phyloP scores from a whole-genome alignment of 2,797 vertebrate species.

The Spondyliosoma cantharus region DNA sequence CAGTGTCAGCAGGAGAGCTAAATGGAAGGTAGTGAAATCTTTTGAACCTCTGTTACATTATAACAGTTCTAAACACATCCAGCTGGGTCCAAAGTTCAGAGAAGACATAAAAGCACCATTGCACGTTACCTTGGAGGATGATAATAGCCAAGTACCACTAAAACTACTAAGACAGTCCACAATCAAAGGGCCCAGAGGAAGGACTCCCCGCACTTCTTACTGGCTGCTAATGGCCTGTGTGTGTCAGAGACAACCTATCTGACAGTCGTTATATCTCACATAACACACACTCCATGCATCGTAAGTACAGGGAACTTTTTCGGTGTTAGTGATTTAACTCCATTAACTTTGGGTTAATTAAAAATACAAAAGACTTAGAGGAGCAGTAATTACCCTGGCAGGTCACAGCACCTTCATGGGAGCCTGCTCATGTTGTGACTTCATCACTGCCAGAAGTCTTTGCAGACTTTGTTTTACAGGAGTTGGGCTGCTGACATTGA shows the following conservation, averaged over 20 bases:
- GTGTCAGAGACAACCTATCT: constrained; percentile 77
- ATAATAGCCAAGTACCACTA: constrained; percentile 85
- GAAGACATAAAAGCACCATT: constrained; percentile 85
- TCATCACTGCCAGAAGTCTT: constrained; percentile 59
- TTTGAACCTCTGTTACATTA: constrained; percentile 90
- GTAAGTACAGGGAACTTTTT: constrained; percentile 77
- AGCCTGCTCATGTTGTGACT: constrained; percentile 60
- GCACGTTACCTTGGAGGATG: constrained; percentile 85
- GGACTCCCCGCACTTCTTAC: constrained; percentile 83
- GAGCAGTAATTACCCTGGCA: constrained; percentile 79
- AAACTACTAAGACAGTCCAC: constrained; percentile 86
- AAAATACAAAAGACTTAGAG: constrained; percentile 79
- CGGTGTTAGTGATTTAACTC: constrained; percentile 80
- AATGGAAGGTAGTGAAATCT: constrained; percentile 89
- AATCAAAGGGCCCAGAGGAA: constrained; percentile 82
- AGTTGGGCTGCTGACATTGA: constrained; percentile 66
- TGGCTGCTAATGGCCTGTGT: constrained; percentile 84
- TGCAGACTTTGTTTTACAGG: constrained; percentile 64
- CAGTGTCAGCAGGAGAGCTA: constrained; percentile 88
- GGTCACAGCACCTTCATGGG: constrained; percentile 74
- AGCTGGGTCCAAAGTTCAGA: constrained; percentile 88
- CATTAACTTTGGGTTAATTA: constrained; percentile 84
- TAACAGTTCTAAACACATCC: constrained; percentile 90
- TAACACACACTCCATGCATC: constrained; percentile 66
- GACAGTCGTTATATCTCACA: constrained; percentile 73